Evolutionary conservation across 2,113 vertebrate genomes (phyloP), one percentile per base, ranked within the genome.

Genomic region (Podocnemis expansa): DNA sequence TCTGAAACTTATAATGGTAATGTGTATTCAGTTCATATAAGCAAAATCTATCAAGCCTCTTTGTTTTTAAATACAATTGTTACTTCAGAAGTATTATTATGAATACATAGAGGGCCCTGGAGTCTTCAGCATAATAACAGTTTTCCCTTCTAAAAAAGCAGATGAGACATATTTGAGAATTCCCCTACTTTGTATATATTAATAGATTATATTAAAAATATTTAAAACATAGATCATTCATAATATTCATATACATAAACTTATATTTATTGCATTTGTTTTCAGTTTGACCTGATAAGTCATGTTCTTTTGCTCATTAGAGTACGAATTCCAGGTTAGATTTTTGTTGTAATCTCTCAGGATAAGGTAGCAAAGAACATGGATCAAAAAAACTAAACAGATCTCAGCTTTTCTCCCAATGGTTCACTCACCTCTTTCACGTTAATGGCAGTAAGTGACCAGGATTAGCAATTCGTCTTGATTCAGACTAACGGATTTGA

Each of bases 401-500:
- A 51, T 1, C 0, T 0, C 75, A 54, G 41, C 1, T 92, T 88
- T 87, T 60, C 63, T 54, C 60, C 73, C n/a, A 75, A 73, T 85
- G 81, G 88, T 94, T 95, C 38, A 78, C 93, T 97, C 85, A 89
- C 89, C 88, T 96, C 81, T 88, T 96, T 56, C 47, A 81, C 34
- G 54, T 89, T 93, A 95, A 91, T 86, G 82, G 86, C 29, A 90
- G 56, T 34, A 89, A 95, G 76, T 80, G 29, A 25, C 8, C 49
- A 91, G 56, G 41, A 96, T 89, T 93, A 89, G 1, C 12, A 81
- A 73, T 43, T 85, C 73, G 95, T 96, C 89, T 80, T 95, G 73
- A 89, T 92, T 97, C 89, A 94, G 87, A 88, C 93, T 82, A 95
- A 93, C 95, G 34, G 19, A 91, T 95, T 97, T 96, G 78, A 92